Percentiles rank a stretch among this genome's conserved stretches.
Evolutionary conservation across 2,888 invertebrate genomes (phyloP).

Genomic region (Eugnorisma glareosa): DNA sequence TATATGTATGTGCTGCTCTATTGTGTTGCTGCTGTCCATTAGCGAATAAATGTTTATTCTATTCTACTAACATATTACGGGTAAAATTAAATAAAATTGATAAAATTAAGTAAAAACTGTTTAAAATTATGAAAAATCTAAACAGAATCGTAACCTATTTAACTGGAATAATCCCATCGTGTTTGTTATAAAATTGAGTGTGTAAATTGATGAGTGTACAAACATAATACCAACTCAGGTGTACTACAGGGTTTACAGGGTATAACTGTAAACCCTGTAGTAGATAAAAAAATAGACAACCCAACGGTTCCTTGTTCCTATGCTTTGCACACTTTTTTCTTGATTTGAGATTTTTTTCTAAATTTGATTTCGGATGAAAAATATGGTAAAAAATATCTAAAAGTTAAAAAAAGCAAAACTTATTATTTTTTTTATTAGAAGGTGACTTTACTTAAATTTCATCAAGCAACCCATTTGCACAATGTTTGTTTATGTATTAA

Average conservation of each 20-base stretch:
- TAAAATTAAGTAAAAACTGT: too few species aligned
- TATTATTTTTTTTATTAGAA: not conserved
- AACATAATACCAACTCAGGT: not conserved
- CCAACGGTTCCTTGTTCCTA: not conserved
- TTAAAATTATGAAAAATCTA: too few species aligned
- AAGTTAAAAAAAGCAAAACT: not conserved
- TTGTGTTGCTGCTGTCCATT: too few species aligned
- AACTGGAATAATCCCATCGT: too few species aligned
- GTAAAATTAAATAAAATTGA: too few species aligned
- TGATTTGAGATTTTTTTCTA: too few species aligned
- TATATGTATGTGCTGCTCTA: too few species aligned
- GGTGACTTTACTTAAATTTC: not conserved
- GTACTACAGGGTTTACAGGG: too few species aligned
- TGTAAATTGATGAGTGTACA: not conserved
- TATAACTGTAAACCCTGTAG: not conserved
- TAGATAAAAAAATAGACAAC: not conserved
- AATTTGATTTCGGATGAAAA: not conserved
- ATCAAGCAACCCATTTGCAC: not conserved
- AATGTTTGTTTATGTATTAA: not conserved
- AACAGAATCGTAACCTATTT: too few species aligned
- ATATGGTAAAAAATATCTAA: not conserved
- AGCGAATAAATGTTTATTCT: too few species aligned
- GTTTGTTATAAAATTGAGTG: too few species aligned
- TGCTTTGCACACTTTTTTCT: not conserved
- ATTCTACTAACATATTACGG: too few species aligned